Base-by-base conservation (phyloP, 2,797 vertebrate species). In the Myripristis jacobus region DNA sequence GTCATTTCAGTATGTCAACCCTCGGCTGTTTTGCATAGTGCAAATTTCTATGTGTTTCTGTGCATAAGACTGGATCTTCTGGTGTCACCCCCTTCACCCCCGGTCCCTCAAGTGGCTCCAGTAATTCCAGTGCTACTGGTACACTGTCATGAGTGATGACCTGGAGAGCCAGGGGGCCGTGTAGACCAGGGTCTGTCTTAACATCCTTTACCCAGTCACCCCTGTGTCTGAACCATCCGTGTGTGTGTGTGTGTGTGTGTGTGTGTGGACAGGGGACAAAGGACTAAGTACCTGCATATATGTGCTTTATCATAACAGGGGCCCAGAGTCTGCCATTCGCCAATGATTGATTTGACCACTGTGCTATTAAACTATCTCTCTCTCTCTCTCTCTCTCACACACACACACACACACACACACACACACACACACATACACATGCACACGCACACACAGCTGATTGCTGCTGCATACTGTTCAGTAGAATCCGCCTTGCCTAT, bases 241-340 rank as follows among this genome's bases (percentile, higher is more conserved):
- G 53, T 57, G 21, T 43, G 56, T 58, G 56, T 38, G 36, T 22
- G 62, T 24, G 34, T 43, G 50, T 53, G 48, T 41, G 50, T 62
- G 46, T n/a, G 43, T n/a, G 31, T 24, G 34, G 64, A 44, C 38
- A 44, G 34, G 41, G 44, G 61, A 63, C 46, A 51, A 34, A 19
- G 62, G n/a, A 34, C 73, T 69, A 54, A 68, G 66, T 58, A 47
- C 38, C 50, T 22, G 55, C 27, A 31, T 66, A 60, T 52, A 38
- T 66, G 71, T 81, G 71, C 84, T 88, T 85, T 80, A 88, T 87
- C 84, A 85, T 85, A 78, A 85, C 79, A 70, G 70, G 65, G 56
- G 73, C 52, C 60, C 58, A 75, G 73, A 79, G 79, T 77, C 85
- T 81, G 67, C 80, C 63, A 68, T 36, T 57, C 66, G 77, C 58